phyloP scores from a whole-genome alignment of 1,140 invertebrate species.

The Anagrus nilaparvatae region DNA sequence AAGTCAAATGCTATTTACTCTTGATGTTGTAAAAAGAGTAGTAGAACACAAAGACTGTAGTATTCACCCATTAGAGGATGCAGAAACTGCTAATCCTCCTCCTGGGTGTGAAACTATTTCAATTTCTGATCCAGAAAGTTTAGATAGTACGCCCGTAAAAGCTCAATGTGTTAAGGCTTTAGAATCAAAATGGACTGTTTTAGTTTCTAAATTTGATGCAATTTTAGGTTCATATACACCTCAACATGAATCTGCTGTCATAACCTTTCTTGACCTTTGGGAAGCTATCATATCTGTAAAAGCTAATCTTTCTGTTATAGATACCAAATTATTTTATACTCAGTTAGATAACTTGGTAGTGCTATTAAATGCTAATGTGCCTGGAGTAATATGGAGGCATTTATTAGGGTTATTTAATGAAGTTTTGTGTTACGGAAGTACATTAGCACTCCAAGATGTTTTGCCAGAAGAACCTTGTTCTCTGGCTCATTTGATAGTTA shows the following conservation, averaged over 20 bases:
- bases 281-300: constrained; percentile 85
- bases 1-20: constrained; percentile 61
- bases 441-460: constrained; percentile 74
- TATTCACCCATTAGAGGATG: constrained; percentile 68
- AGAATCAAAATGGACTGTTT: constrained; percentile 68
- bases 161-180: constrained; percentile 74
- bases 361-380: constrained; percentile 60
- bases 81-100: constrained; percentile 26
- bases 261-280: constrained; percentile 78
- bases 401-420: constrained; percentile 76
- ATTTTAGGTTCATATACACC: constrained; percentile 41
- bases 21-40: constrained; percentile 74
- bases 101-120: constrained; percentile 53
- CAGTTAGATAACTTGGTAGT: constrained; percentile 71
- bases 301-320: constrained; percentile 77
- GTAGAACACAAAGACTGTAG: constrained; percentile 80
- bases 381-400: constrained; percentile 73
- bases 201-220: constrained; percentile 52
- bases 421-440: constrained; percentile 81
- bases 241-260: constrained; percentile 44
- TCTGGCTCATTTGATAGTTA: constrained; percentile 68
- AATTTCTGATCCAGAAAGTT: constrained; percentile 65
- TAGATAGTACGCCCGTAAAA: constrained; percentile 72
- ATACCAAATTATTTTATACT: constrained; percentile 80
- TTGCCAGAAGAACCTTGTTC: constrained; percentile 78